Conservation (phyloP, 1,140 invertebrate genomes). For the Pseudomyrmex dendroicus region DNA sequence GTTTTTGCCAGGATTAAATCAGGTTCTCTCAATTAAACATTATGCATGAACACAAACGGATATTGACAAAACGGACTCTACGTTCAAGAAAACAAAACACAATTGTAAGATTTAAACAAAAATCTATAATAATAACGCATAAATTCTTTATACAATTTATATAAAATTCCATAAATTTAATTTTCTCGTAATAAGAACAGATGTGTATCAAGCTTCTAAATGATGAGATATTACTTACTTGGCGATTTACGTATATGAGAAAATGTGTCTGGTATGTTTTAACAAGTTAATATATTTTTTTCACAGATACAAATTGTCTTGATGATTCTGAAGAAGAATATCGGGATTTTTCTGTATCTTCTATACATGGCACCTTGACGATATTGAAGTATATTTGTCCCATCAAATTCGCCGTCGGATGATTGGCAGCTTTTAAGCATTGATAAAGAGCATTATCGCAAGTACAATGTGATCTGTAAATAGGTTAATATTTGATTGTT, state of each 20-base stretch:
- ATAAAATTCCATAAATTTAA: not conserved
- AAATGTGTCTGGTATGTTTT: not conserved
- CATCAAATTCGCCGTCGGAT: constrained; percentile 90
- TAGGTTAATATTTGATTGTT: constrained; percentile 3
- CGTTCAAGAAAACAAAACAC: constrained; percentile 5
- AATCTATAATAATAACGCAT: too few species aligned
- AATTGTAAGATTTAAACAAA: too few species aligned
- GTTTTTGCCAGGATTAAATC: constrained; percentile 62
- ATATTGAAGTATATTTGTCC: constrained; percentile 96
- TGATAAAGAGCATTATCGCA: constrained; percentile 93
- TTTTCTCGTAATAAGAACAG: not conserved
- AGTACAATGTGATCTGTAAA: constrained; percentile 90
- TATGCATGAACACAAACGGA: not conserved
- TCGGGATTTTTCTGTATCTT: constrained; percentile 83
- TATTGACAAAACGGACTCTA: not conserved
- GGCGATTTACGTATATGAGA: not conserved
- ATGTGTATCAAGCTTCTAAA: not conserved
- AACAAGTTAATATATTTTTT: constrained; percentile 66
- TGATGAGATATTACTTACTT: not conserved
- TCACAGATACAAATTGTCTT: constrained; percentile 72
- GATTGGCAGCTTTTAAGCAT: constrained; percentile 91
- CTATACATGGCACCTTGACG: constrained; percentile 91
- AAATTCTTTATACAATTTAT: too few species aligned
- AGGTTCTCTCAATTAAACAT: constrained; percentile 48
- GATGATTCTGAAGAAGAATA: constrained; percentile 22